Evolutionary conservation across 2,888 invertebrate genomes (phyloP).

Genomic region (Machimus rusticus): DNA sequence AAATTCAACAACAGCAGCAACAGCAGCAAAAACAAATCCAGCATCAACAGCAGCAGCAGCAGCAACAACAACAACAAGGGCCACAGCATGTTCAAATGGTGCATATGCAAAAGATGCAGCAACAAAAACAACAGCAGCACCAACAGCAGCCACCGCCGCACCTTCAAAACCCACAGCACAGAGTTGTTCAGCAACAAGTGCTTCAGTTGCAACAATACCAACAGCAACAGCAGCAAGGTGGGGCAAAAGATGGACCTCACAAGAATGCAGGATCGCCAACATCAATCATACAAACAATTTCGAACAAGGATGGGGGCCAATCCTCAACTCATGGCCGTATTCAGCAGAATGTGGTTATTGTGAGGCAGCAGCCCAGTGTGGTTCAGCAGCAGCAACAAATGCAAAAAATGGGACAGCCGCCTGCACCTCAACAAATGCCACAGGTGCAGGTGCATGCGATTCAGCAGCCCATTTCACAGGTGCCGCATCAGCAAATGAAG

Average conservation of each 20-base stretch:
- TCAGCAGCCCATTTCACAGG: background rate
- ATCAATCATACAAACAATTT: constrained; percentile 34
- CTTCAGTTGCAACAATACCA: constrained; percentile 51
- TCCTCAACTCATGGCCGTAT: constrained; percentile 19
- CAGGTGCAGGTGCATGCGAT: constrained; percentile 5
- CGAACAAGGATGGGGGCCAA: constrained; percentile 23
- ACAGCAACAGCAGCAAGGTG: constrained; percentile 44
- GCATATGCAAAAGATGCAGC: constrained; percentile 51
- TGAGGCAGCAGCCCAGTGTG: constrained; percentile 40
- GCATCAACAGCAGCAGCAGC: constrained; percentile 59
- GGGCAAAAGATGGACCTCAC: constrained; percentile 35
- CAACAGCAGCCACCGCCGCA: constrained; percentile 35
- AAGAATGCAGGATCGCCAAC: constrained; percentile 21
- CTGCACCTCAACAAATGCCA: background rate
- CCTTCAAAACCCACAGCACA: constrained; percentile 45
- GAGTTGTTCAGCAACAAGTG: constrained; percentile 47
- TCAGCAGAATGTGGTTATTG: constrained; percentile 45
- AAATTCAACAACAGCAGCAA: constrained; percentile 53
- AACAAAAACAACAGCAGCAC: constrained; percentile 48
- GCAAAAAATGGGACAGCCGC: constrained; percentile 5
- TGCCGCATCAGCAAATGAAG: background rate
- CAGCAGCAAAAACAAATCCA: constrained; percentile 52
- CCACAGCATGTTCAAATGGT: constrained; percentile 48
- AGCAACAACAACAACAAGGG: constrained; percentile 48
- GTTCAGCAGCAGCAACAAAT: constrained; percentile 34